These are phyloP conservation scores for Choristoneura rosaceana DNA, from an alignment of 2,888 invertebrate genomes.

Conservation along the genomic window DNA sequence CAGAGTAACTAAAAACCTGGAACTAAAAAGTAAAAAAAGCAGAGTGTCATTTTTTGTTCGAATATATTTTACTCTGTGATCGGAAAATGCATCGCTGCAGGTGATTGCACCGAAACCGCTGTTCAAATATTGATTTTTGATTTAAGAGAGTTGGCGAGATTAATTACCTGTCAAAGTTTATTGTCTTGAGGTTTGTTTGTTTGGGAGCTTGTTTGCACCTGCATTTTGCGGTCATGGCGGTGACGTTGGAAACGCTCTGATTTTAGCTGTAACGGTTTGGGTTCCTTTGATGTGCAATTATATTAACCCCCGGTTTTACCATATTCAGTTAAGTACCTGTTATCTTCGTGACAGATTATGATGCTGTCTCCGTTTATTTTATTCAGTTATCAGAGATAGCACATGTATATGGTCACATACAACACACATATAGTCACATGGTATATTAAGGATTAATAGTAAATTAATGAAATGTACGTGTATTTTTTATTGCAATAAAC, in stretches of 20 bases:
- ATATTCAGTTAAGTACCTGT: too few relatives aligned
- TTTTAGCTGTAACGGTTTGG: not conserved
- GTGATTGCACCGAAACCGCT: conserved; percentile 44
- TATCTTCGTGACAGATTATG: too few relatives aligned
- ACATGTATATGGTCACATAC: too few relatives aligned
- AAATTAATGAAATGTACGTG: too few relatives aligned
- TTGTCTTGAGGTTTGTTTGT: conserved; percentile 50
- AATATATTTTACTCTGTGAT: conserved; percentile 43
- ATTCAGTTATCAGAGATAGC: too few relatives aligned
- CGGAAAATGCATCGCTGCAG: conserved; percentile 41
- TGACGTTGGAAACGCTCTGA: conserved; percentile 1
- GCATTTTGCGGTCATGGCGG: conserved; percentile 7
- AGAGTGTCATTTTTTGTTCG: not conserved
- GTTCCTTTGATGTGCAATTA: not conserved
- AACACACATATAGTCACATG: too few relatives aligned
- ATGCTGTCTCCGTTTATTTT: too few relatives aligned
- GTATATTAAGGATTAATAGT: too few relatives aligned
- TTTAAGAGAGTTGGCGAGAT: conserved; percentile 57
- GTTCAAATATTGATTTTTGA: conserved; percentile 64
- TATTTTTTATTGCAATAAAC: too few relatives aligned
- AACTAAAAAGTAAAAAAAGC: not conserved
- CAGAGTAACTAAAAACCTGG: conserved; percentile 23
- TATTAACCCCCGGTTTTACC: too few relatives aligned
- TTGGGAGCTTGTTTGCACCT: conserved; percentile 14
- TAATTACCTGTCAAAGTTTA: conserved; percentile 64